A percentile compares a stretch with the other conserved stretches of the same genome.
Evolutionary conservation across 92 coral and sea anemone species (phyloP).

Genomic region (Palythoa heliodiscus): DNA sequence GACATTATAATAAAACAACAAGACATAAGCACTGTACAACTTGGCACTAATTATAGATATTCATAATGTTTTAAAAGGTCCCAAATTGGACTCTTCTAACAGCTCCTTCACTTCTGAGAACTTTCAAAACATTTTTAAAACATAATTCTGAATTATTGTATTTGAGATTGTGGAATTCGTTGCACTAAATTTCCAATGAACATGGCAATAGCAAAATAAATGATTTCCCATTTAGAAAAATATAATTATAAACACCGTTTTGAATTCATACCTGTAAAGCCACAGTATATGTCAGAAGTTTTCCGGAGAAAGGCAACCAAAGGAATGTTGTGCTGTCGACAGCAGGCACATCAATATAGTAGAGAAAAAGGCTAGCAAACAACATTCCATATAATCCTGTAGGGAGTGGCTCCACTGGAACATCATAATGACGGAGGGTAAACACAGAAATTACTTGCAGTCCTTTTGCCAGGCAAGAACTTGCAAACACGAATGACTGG

Average conservation of each 20-base stretch:
- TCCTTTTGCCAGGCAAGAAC: slow-evolving; percentile 86
- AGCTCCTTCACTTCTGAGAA: too few relatives aligned
- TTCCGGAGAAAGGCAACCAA: slow-evolving; percentile 84
- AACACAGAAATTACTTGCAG: slow-evolving; percentile 74
- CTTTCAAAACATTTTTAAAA: too few relatives aligned
- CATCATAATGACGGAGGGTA: slow-evolving; percentile 56
- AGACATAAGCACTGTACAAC: too few relatives aligned
- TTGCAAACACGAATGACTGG: slow-evolving; percentile 81
- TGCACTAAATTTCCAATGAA: too few relatives aligned
- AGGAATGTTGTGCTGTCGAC: slow-evolving; percentile 63
- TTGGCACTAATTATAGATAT: too few relatives aligned
- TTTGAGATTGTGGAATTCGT: too few relatives aligned
- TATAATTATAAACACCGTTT: not conserved
- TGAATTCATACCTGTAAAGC: slow-evolving; percentile 82
- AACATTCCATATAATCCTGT: slow-evolving; percentile 90
- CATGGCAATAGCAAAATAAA: not conserved
- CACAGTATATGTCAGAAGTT: slow-evolving; percentile 77
- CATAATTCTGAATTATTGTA: too few relatives aligned
- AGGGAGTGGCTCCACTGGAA: slow-evolving; percentile 72
- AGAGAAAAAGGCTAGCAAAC: slow-evolving; percentile 82
- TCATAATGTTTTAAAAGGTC: too few relatives aligned
- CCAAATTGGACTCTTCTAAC: too few relatives aligned
- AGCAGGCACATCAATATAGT: slow-evolving; percentile 78
- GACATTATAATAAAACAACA: too few relatives aligned
- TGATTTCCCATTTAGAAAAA: not conserved